Evolutionary conservation across 2,888 invertebrate species (phyloP), one percentile per base, ranked within the genome.

Genomic region (Drosophila limbata): DNA sequence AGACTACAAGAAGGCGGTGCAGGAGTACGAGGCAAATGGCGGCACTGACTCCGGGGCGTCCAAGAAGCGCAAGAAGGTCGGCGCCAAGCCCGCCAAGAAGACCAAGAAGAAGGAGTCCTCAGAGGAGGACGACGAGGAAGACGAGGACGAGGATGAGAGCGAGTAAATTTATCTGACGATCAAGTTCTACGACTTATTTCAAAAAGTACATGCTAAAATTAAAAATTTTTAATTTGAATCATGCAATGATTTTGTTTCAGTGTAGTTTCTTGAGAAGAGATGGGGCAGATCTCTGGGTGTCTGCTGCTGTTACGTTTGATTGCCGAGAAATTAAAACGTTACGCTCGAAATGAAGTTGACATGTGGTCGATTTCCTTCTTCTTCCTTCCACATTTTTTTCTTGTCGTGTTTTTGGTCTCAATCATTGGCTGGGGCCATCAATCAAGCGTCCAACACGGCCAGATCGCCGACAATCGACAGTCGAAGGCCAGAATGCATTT

Each of bases 1-100:
- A 91, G 96, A 97, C 69, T 99, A 99, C 92, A 95, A 95, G 63
- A 95, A 95, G 90, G 97, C 96, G 59, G 96, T 99, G 94, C 96
- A 96, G 91, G 98, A 97, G 89, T 99, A 97, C 92, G 96, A 96
- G 91, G 96, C 95, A 25, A 95, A 95, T 73, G 96, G 96, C 40
- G 96, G 95, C 69, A 94, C 94, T 64, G 94, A 94, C 72, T 94
- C 93, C 79, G 94, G 94, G 82, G 94, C 94, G 91, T 93, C 93
- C 87, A 93, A 93, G 82, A 94, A 94, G 91, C 93, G 94, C 90
- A 94, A 94, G 88, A 94, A 94, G 93, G 94, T 94, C 83, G 89
- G 81, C 79, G 85, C 75, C 78, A 91, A 91, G 91, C 91, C 84
- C 79, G 92, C 77, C 64, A 92, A 92, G 83, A 93, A 92, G 87